Evolutionary conservation across 2,113 vertebrate species (phyloP), one percentile per base, ranked within the genome.

Genomic region (Mionectes macconnelli): DNA sequence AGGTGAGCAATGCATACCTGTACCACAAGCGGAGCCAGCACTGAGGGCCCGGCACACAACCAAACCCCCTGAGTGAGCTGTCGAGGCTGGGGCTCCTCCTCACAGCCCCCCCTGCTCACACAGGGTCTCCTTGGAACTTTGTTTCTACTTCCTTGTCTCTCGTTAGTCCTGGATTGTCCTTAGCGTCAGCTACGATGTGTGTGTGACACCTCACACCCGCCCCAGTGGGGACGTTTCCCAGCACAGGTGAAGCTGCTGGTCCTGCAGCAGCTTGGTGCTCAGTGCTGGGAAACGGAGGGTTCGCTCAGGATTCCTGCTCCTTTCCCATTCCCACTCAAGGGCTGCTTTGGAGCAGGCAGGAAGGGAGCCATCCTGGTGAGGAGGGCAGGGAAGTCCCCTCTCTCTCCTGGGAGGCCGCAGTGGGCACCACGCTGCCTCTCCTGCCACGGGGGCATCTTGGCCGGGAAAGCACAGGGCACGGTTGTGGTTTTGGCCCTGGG

Each of bases 1-100:
- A 99, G 96, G 98, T 99, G 79, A 99, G 98, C 97, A 98, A 98
- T 0, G 98, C 99, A 5, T 99, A 99, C 94, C 96, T 99, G 88
- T 98, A 98, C 64, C 99, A 98, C 93, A 99, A 99, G 89, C 98
- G 98, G 66, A 97, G 98, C 73, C 98, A 99, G 96, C 99, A 98
- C 27, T 99, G 98, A 99, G 62, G 45, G 23, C 35, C 47, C 15
- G 9, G 27, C 0, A 6, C 33, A 27, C 57, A 92, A 72, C 56
- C 2, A 4, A 35, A 79, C 73, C 9, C 31, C 81, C 49, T 22
- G n/a, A 1, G 16, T 0, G 3, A 84, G 85, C n/a, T 37, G 35
- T 67, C 0, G 2, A 72, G 57, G 52, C 44, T 4, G 6, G 80
- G 63, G 44, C 40, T 66, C 31, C 55, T 35, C 62, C 25, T 63